Evolutionary conservation across 2,113 vertebrate genomes (phyloP), one percentile per base, ranked within the genome.

Genomic region (Mesembrinibis cayennensis): DNA sequence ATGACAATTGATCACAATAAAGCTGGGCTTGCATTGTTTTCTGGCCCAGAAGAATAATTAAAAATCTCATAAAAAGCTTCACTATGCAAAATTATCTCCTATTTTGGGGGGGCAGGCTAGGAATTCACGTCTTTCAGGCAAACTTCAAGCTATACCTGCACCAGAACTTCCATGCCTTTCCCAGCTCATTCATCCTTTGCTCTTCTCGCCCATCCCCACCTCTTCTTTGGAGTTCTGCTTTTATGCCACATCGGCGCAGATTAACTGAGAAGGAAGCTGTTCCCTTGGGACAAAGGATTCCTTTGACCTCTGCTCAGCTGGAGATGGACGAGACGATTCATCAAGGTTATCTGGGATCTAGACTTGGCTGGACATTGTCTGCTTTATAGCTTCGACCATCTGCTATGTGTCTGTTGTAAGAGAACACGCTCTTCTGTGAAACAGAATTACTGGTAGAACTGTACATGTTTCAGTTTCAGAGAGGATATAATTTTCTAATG

Each of bases 201-300:
- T 55, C 50, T 45, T 32, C 40, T 36, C 2, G 1, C 11, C 61
- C 59, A 22, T 15, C 42, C 78, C 49, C 29, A 8, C 23, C 44
- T 52, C 18, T 11, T 21, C 65, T 7, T 7, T n/a, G 34, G 62
- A 23, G 36, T 53, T 30, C 44, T 32, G 49, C 29, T 21, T 27
- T 26, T 19, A 4, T 2, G 29, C 16, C 32, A 13, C 16, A 3
- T 5, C 72, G 15, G 40, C 4, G 1, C 38, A 14, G 12, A 15
- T 38, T 26, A 26, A 20, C 40, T 14, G 25, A 25, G 58, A 29
- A 49, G 69, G 21, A 66, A 29, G 36, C 17, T 23, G 19, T 13
- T 86, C 36, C 52, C 34, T 14, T 2, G 4, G 27, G 47, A 40
- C 26, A 27, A 72, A 21, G 40, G 25, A 77, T 55, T 50, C 58